Evolutionary conservation across 2,113 vertebrate genomes (phyloP).

Genomic region (Polyodon spathula): DNA sequence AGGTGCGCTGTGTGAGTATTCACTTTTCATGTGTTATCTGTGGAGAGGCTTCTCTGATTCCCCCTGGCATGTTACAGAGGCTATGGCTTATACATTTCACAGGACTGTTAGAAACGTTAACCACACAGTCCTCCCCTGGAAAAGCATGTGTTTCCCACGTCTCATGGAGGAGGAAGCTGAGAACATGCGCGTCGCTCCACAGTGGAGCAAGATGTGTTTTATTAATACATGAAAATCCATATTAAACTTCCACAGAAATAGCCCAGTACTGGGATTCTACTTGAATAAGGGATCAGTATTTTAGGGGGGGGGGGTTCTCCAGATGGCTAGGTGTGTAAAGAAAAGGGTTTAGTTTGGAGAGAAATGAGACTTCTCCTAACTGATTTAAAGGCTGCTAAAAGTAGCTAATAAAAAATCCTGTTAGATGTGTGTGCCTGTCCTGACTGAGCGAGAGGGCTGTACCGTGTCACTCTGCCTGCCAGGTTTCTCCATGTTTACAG

Average conservation of each 20-base stretch:
- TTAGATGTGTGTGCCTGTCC: neutral
- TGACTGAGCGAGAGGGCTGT: neutral
- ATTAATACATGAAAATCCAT: neutral
- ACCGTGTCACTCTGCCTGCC: neutral
- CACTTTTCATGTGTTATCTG: too few relatives aligned
- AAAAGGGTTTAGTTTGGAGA: neutral
- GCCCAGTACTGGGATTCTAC: neutral
- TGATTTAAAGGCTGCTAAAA: neutral
- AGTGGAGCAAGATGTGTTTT: neutral
- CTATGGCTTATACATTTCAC: too few relatives aligned
- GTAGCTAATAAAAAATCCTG: neutral
- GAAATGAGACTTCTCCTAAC: neutral
- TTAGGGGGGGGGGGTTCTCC: neutral
- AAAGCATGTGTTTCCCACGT: too few relatives aligned
- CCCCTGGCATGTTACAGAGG: too few relatives aligned
- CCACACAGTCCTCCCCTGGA: too few relatives aligned
- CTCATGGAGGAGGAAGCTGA: too few relatives aligned
- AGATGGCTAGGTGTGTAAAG: too few relatives aligned
- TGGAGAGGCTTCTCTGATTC: too few relatives aligned
- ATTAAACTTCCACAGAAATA: neutral
- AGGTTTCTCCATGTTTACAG: too few relatives aligned
- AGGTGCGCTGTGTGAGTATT: too few relatives aligned
- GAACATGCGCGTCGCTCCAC: too few relatives aligned
- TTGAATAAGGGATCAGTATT: neutral
- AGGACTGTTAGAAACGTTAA: too few relatives aligned